Evolutionary conservation across 2,888 invertebrate genomes (phyloP).

Genomic region (Nebria salina): DNA sequence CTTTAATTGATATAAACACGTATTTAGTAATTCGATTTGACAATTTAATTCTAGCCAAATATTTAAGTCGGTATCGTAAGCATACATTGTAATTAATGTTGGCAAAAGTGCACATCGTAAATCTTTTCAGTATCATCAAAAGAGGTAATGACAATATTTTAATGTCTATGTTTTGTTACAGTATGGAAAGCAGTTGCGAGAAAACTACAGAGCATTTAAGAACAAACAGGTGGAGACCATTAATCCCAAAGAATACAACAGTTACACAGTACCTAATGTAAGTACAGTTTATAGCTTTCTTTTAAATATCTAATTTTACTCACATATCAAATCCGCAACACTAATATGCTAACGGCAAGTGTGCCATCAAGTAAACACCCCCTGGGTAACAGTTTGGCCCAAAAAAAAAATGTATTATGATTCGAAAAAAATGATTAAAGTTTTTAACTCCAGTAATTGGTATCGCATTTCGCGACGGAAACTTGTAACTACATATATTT

Average conservation of each 20-base stretch:
- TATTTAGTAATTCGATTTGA: background rate
- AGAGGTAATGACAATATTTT: slow-evolving; percentile 16
- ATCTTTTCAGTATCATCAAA: background rate
- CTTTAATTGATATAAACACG: too few relatives aligned
- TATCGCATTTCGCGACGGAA: too few relatives aligned
- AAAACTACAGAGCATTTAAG: slow-evolving; percentile 70
- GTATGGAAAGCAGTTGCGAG: slow-evolving; percentile 71
- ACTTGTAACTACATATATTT: too few relatives aligned
- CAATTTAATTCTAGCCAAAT: too few relatives aligned
- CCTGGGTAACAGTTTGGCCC: too few relatives aligned
- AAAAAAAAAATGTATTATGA: too few relatives aligned
- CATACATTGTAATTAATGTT: slow-evolving; percentile 13
- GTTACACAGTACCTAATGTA: slow-evolving; percentile 66
- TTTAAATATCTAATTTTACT: background rate
- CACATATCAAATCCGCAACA: too few relatives aligned
- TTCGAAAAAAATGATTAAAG: too few relatives aligned
- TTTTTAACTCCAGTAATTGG: too few relatives aligned
- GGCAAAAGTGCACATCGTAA: slow-evolving; percentile 13
- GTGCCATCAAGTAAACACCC: too few relatives aligned
- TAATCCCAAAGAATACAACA: slow-evolving; percentile 64
- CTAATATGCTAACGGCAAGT: too few relatives aligned
- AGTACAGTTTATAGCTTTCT: slow-evolving; percentile 54
- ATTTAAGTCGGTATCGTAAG: too few relatives aligned
- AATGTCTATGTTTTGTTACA: slow-evolving; percentile 59
- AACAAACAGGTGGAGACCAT: slow-evolving; percentile 65